Base-by-base conservation (phyloP, 92 coral and sea anemone genomes). In the Blastomussa wellsi region DNA sequence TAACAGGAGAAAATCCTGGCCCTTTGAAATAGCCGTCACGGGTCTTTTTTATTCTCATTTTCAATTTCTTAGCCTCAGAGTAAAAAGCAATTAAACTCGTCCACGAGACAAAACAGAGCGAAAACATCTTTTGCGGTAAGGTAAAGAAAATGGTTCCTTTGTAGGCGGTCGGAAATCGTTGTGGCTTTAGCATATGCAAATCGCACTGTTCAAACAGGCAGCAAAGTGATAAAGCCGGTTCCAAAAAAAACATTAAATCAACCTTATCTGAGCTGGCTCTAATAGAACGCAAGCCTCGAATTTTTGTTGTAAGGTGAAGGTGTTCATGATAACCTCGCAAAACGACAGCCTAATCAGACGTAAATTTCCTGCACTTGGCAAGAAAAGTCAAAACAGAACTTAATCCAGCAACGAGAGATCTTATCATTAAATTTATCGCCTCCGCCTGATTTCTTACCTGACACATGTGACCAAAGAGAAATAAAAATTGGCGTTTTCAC, bases 131-230 rank as follows among this genome's bases (percentile, higher is more conserved):
- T 24, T 31, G 44, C 59, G 39, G 84, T 42, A 28, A 42, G 36
- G 24, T 57, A 26, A 36, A 48, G 26, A 70, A 82, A 71, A 35
- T 49, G 8, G 13, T 5, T 82, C 28, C 85, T 82, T 82, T 71
- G 48, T 15, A 36, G 76, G 74, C 84, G 74, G 84, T 67, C 77
- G 76, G 84, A 69, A 62, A 81, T 49, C 31, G 36, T 33, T 39
- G 76, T 32, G 65, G 20, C 33, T 49, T 44, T 33, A 65, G 31
- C 78, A 55, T 51, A 82, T 82, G 85, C 78, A 36, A 71, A 70
- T 35, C 52, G 37, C 37, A 37, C 53, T 44, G 48, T 37, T 37
- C 52, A 70, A 71, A 35, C 78, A 72, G 39, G n/a, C 74, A 70
- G 29, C 52, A 51, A 82, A n/a, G 48, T 33, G 69, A 70, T 82